Conservation (phyloP, 1,140 invertebrate species). For the Triops longicaudatus region DNA sequence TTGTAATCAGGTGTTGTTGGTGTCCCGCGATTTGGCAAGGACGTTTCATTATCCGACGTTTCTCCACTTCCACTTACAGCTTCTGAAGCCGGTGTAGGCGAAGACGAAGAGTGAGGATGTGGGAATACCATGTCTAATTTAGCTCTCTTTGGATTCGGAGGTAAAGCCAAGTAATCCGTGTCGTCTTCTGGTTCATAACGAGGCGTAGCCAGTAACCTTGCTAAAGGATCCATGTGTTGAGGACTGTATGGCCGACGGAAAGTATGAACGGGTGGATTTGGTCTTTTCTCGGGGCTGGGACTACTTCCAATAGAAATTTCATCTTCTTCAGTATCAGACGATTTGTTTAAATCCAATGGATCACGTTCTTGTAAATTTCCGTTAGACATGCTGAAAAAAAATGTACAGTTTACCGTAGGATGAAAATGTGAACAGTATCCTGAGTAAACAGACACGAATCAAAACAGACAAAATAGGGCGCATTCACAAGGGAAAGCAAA, state of each 20-base stretch:
- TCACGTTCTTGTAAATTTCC: background rate
- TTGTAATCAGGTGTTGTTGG: slow-evolving; percentile 20
- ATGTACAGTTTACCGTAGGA: too few relatives aligned
- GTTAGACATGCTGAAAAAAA: background rate
- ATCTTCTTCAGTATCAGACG: background rate
- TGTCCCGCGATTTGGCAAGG: background rate
- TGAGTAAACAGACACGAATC: too few relatives aligned
- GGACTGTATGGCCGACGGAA: slow-evolving; percentile 10
- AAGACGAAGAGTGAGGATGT: background rate
- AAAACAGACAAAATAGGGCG: too few relatives aligned
- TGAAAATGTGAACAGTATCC: too few relatives aligned
- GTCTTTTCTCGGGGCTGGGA: background rate
- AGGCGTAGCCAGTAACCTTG: slow-evolving; percentile 27
- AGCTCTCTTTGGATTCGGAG: slow-evolving; percentile 4
- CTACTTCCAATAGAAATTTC: background rate
- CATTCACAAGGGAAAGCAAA: too few relatives aligned
- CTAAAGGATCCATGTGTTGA: slow-evolving; percentile 26
- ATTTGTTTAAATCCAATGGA: background rate
- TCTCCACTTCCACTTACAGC: background rate
- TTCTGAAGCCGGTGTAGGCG: slow-evolving; percentile 14
- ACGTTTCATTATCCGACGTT: slow-evolving; percentile 20
- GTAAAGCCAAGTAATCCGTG: slow-evolving; percentile 17
- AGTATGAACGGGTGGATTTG: background rate
- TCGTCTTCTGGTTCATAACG: slow-evolving; percentile 25
- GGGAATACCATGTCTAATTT: slow-evolving; percentile 20